Evolutionary conservation across 2,888 invertebrate species (phyloP), one percentile per base, ranked within the genome.

Genomic region (Schizotus pectinicornis): DNA sequence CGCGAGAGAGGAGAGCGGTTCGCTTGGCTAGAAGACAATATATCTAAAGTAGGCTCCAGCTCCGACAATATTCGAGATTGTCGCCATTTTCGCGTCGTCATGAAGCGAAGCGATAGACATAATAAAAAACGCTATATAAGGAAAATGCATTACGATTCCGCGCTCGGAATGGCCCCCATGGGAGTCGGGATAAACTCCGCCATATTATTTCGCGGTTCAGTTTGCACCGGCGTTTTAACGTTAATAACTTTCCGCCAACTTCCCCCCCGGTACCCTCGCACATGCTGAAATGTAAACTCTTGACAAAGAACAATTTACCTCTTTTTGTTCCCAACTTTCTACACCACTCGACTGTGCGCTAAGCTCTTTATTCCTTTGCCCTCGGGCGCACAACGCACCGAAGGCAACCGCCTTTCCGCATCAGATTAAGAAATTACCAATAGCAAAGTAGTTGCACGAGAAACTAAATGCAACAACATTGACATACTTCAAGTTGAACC

Each of bases 131-230:
- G 74, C 77, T 78, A 75, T 79, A 79, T 80, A 80, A 79, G 79
- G 79, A 79, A 80, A 80, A 80, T 77, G 79, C 80, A 80, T 80
- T 80, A 79, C 79, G 76, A 79, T 77, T 79, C 72, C 76, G 75
- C 73, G 72, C 68, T 63, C 67, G 72, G 73, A 79, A 80, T 79
- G 79, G 75, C 66, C 65, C 79, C 76, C 78, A 12, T 38, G 77
- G 70, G 78, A 72, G 67, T 63, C 56, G 49, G 67, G 74, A 73
- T 74, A 76, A 77, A 77, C 76, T 75, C 75, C 69, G 70, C 74
- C 75, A 75, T 78, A 76, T 77, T 75, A 76, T 76, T 77, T 71
- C 72, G 68, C 72, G 72, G 69, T 72, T 72, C 72, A 70, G 68
- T 70, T 71, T 72, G 63, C 69, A 67, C 67, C 64, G 65, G 68